These are phyloP conservation scores for Anabas testudineus DNA, from an alignment of 2,797 vertebrate species.

Conservation along the genomic window DNA sequence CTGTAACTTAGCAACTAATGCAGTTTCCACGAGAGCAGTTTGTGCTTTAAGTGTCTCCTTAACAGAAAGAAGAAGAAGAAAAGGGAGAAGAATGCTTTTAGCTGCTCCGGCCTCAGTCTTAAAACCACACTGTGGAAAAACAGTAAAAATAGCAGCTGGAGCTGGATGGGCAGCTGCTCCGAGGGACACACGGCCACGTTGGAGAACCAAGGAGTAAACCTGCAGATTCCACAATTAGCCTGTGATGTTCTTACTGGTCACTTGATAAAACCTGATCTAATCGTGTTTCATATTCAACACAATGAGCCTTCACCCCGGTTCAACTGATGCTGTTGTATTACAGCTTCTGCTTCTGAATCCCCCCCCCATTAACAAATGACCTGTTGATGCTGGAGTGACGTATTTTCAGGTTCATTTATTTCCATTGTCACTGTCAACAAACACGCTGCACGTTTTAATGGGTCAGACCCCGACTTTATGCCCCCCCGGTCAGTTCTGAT, in stretches of 20 bases:
- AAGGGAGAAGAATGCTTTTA: constrained; percentile 19
- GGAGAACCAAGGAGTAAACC: neutral
- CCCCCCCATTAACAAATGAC: no score
- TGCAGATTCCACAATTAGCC: no score
- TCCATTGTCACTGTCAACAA: no score
- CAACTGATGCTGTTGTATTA: no score
- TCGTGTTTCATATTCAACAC: neutral
- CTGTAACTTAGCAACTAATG: constrained; percentile 45
- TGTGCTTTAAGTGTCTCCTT: constrained; percentile 14
- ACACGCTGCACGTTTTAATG: no score
- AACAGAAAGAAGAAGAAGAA: neutral
- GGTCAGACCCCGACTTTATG: no score
- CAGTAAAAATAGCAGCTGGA: constrained; percentile 20
- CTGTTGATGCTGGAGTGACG: no score
- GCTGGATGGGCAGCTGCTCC: constrained; percentile 1
- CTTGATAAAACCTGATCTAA: no score
- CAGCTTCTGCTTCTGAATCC: no score
- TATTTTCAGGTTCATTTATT: no score
- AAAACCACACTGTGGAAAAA: neutral
- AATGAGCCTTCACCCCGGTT: neutral
- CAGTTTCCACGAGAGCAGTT: constrained; percentile 17
- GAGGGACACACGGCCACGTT: neutral
- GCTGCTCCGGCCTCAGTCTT: neutral
- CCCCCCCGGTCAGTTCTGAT: no score
- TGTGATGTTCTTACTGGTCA: no score